Conservation (phyloP, 2,888 invertebrate species). For the Pseudoips prasinana region DNA sequence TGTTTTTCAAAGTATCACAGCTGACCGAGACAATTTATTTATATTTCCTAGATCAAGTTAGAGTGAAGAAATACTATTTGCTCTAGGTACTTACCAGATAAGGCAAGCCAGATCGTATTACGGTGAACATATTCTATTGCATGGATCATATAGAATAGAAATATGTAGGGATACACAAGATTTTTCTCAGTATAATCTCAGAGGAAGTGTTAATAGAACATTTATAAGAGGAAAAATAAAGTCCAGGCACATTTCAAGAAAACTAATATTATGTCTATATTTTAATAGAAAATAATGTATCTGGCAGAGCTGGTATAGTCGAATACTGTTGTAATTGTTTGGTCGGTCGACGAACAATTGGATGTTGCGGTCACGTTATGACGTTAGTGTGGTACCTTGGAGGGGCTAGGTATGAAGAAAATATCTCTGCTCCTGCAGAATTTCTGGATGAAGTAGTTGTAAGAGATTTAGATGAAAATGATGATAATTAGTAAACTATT, state of each 20-base stretch:
- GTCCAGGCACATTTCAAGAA: background rate
- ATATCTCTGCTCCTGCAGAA: slow-evolving; percentile 7
- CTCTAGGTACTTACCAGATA: slow-evolving; percentile 14
- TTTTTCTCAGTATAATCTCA: background rate
- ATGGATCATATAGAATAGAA: slow-evolving; percentile 1
- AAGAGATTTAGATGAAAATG: slow-evolving; percentile 1
- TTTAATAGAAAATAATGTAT: slow-evolving; percentile 5
- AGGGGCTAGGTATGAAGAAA: slow-evolving; percentile 14
- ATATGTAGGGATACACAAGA: background rate
- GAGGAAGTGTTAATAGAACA: background rate
- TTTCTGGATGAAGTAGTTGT: slow-evolving; percentile 9
- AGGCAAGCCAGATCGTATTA: slow-evolving; percentile 9
- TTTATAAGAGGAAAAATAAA: slow-evolving; percentile 3
- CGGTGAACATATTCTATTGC: slow-evolving; percentile 9
- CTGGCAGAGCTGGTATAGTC: slow-evolving; percentile 2
- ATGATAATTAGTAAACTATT: too few relatives aligned
- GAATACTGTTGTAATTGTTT: slow-evolving; percentile 23
- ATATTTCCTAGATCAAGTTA: slow-evolving; percentile 11
- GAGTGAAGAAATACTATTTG: slow-evolving; percentile 10
- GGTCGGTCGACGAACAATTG: slow-evolving; percentile 17
- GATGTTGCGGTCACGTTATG: slow-evolving; percentile 22
- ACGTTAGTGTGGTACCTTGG: slow-evolving; percentile 19
- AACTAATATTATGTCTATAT: slow-evolving; percentile 5
- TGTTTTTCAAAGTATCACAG: background rate
- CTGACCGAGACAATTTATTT: slow-evolving; percentile 6